Conservation (phyloP, 2,797 vertebrate species). For the Margarornis squamiger region DNA sequence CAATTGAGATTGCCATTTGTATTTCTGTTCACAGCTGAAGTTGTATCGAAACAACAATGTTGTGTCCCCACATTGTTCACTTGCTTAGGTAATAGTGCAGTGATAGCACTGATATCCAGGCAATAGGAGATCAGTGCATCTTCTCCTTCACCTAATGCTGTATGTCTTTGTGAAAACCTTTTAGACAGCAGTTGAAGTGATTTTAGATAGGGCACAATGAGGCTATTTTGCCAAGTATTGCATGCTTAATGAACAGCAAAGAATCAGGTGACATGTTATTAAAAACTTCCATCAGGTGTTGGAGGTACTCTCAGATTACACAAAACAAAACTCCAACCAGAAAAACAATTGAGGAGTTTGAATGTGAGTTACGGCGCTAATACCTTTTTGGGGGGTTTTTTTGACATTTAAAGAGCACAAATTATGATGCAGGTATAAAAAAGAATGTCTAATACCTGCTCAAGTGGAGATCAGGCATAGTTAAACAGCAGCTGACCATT, state of each 20-base stretch:
- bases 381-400: background rate
- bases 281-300: background rate
- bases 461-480: background rate
- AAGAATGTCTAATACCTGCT: background rate
- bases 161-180: background rate
- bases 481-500: background rate
- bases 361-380: background rate
- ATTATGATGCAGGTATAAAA: background rate
- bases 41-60: background rate
- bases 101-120: background rate
- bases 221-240: background rate
- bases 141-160: background rate
- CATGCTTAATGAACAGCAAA: background rate
- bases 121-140: background rate
- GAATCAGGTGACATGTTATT: background rate
- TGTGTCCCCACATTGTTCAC: background rate
- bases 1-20: background rate
- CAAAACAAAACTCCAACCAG: background rate
- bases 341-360: background rate
- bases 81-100: background rate
- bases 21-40: background rate
- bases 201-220: background rate
- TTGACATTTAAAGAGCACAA: background rate
- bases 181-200: background rate
- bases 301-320: background rate